Conservation (phyloP, 2,113 vertebrate genomes). For the Phainopepla nitens region DNA sequence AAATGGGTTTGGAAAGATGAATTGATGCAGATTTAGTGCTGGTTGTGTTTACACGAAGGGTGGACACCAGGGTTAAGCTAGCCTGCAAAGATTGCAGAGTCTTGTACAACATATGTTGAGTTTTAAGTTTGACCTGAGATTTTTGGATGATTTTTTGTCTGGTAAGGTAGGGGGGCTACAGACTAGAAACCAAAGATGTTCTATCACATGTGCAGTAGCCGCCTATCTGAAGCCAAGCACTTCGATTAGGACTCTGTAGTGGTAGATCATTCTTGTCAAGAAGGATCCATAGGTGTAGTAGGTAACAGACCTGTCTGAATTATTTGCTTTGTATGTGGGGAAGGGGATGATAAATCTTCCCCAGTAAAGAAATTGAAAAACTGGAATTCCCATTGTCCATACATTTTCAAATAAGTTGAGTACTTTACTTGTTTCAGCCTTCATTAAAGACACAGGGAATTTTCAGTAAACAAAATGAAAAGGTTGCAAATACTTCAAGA, state of each 20-base stretch:
- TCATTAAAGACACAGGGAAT: neutral
- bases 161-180: neutral
- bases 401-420: neutral
- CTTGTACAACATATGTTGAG: fast-evolving
- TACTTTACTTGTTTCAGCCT: neutral
- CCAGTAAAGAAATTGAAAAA: neutral
- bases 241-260: neutral
- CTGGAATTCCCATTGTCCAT: fast-evolving
- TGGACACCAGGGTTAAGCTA: neutral
- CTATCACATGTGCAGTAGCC: neutral
- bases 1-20: neutral
- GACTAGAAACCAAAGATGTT: neutral
- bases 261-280: neutral
- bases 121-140: neutral
- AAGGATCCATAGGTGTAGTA: neutral
- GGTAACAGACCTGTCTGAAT: neutral
- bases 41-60: fast-evolving
- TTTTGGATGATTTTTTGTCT: neutral
- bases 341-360: neutral
- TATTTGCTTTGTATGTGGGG: neutral
- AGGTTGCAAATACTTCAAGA: neutral
- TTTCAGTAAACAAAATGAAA: neutral
- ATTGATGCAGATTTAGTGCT: neutral
- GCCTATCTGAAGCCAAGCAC: neutral
- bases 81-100: neutral